Evolutionary conservation across 2,113 vertebrate species (phyloP), one percentile per base, ranked within the genome.

Genomic region (Hypanus sabinus): DNA sequence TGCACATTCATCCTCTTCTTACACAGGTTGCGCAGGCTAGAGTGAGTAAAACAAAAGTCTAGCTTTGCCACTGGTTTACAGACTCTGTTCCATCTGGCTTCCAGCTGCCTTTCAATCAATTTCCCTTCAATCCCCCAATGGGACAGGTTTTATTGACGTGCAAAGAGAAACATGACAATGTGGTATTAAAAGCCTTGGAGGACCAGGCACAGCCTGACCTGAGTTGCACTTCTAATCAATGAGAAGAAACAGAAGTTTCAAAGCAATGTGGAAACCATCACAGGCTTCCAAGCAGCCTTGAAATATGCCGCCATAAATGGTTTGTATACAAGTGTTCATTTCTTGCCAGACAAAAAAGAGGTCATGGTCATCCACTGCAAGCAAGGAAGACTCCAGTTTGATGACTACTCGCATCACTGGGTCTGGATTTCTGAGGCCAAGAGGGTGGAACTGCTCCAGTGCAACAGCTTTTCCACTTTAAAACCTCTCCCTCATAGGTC

Each of bases 91-190:
- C 91, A 93, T 93, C 91, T 93, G 91, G 91, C 70, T 93, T 38
- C 91, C 91, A 93, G 91, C 91, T 93, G 91, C 91, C 36, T 46
- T 36, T 73, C 91, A 93, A 93, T 73, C 91, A 93, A 73, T 75
- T 93, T 73, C 70, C 91, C 91, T 73, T 93, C 70, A 38, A 93
- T 93, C 73, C 91, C n/a, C 91, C 70, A 30, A 93, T 33, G 91
- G 68, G 91, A 93, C 33, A 93, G 70, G 38, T 93, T 93, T 93
- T 93, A 93, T 93, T 93, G 91, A 93, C 46, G 91, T 73, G 73
- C 91, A 93, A 68, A 93, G 91, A 71, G 70, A 93, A 75, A 93
- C 91, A 93, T 93, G 91, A 93, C 91, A 93, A 46, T 73, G 91
- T 73, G 36, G 24, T 93, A 73, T 75, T 93, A 73, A 93, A 93